These are phyloP conservation scores for Sminthurinus signatus DNA, from an alignment of 1,140 invertebrate species.

Conservation along the genomic window DNA sequence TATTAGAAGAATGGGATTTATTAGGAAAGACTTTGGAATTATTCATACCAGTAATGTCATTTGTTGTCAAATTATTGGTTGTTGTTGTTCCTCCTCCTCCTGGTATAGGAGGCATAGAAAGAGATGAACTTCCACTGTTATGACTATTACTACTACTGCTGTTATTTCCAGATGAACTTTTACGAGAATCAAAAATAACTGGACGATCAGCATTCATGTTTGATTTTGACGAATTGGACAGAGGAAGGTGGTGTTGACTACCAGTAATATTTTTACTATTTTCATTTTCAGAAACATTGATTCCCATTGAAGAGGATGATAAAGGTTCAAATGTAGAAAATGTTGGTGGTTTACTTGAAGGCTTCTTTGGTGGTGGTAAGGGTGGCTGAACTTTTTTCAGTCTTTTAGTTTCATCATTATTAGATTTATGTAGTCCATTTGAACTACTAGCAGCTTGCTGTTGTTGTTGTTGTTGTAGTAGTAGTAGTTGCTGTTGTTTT, in stretches of 20 bases:
- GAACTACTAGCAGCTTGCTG: constrained; percentile 15
- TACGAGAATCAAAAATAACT: constrained; percentile 36
- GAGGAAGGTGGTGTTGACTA: too few relatives aligned
- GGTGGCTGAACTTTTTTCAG: constrained; percentile 45
- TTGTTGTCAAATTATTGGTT: too few relatives aligned
- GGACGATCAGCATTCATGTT: constrained; percentile 18
- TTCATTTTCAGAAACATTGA: too few relatives aligned
- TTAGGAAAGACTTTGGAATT: too few relatives aligned
- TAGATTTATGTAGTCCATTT: constrained; percentile 14
- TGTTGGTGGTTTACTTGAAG: too few relatives aligned
- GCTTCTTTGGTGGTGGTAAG: constrained; percentile 44
- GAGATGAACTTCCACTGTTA: constrained; percentile 14
- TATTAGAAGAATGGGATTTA: neutral
- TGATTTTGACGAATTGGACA: too few relatives aligned
- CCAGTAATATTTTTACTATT: too few relatives aligned
- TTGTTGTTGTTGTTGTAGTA: constrained; percentile 12
- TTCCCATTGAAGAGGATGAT: too few relatives aligned
- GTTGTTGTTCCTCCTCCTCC: too few relatives aligned
- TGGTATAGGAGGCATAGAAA: too few relatives aligned
- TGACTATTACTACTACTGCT: constrained; percentile 18
- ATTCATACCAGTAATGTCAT: too few relatives aligned
- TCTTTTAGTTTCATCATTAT: constrained; percentile 33
- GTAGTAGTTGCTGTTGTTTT: constrained; percentile 25
- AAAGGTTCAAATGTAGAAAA: too few relatives aligned
- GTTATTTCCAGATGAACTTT: constrained; percentile 8